A percentile compares a stretch with the other conserved stretches of the same genome.
Evolutionary conservation across 2,888 invertebrate genomes (phyloP).

Genomic region (Halictus ligatus): DNA sequence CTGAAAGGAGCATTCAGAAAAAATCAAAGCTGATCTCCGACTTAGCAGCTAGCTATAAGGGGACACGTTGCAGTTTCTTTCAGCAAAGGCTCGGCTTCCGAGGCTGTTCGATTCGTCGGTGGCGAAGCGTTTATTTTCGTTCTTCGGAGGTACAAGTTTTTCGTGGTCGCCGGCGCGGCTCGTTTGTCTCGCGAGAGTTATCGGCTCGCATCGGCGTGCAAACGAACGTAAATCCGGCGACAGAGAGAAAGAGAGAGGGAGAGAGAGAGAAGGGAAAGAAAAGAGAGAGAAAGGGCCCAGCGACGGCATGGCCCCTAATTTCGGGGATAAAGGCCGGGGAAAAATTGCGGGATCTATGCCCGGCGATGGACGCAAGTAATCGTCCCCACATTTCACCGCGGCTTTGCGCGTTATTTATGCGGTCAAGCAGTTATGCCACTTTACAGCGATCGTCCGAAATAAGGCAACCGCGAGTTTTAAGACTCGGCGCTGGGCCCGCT

Average conservation of each 20-base stretch:
- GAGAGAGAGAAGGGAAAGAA: too few relatives aligned
- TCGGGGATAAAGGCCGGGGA: conserved; percentile 68
- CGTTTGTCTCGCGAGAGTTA: conserved; percentile 71
- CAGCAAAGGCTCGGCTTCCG: background rate
- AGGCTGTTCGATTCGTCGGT: conserved; percentile 46
- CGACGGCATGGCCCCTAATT: conserved; percentile 61
- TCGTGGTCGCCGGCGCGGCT: conserved; percentile 47
- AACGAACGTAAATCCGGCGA: conserved; percentile 72
- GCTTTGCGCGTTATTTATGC: conserved; percentile 67
- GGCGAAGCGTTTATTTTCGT: conserved; percentile 65
- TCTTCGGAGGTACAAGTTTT: conserved; percentile 55
- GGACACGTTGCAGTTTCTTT: conserved; percentile 4
- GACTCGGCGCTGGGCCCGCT: conserved; percentile 28
- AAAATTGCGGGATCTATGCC: conserved; percentile 63
- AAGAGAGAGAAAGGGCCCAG: conserved; percentile 6
- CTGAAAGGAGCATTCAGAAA: background rate
- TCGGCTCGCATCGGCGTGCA: conserved; percentile 69
- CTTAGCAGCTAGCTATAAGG: background rate
- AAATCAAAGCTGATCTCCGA: conserved; percentile 7
- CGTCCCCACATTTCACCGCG: conserved; percentile 65
- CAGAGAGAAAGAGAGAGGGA: background rate
- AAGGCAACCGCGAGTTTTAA: conserved; percentile 57
- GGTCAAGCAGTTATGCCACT: conserved; percentile 62
- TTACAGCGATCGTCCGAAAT: conserved; percentile 57
- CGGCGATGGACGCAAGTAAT: conserved; percentile 67